Evolutionary conservation across 2,113 vertebrate genomes (phyloP).

Genomic region (Corvus hawaiiensis): DNA sequence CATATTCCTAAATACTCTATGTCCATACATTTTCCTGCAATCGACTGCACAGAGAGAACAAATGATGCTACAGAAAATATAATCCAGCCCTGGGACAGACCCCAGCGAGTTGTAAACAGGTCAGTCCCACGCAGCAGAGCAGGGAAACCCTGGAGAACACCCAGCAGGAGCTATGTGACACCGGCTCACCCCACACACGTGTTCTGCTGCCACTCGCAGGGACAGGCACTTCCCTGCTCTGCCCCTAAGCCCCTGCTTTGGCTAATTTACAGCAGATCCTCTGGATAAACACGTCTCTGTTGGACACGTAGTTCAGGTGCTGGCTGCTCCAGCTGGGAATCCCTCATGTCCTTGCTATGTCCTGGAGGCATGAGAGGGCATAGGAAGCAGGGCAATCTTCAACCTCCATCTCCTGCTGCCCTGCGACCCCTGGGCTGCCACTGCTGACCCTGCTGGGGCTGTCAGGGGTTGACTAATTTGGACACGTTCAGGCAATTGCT

Average conservation of each 20-base stretch:
- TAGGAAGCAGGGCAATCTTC: constrained; percentile 50
- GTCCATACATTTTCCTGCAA: neutral
- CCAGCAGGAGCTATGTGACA: neutral
- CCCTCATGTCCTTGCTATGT: constrained; percentile 1
- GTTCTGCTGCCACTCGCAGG: neutral
- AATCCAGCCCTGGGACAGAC: neutral
- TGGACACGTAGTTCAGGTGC: constrained; percentile 32
- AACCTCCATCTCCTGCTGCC: constrained; percentile 58
- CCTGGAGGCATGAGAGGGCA: constrained; percentile 63
- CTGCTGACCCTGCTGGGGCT: constrained; percentile 53
- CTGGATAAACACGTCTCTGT: constrained; percentile 61
- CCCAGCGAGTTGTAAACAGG: neutral
- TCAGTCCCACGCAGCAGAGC: neutral
- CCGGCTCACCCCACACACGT: neutral
- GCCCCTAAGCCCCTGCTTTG: neutral
- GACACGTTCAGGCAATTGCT: constrained; percentile 62
- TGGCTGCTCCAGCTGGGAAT: constrained; percentile 38
- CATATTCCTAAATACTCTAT: neutral
- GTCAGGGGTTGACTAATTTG: constrained; percentile 59
- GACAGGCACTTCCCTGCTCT: constrained; percentile 20
- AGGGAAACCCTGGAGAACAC: neutral
- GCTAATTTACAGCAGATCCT: constrained; percentile 49
- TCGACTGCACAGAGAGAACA: neutral
- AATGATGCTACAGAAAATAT: neutral
- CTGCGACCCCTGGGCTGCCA: constrained; percentile 51